Base-by-base conservation (phyloP, 2,888 invertebrate species). In the Apeira syringaria region DNA sequence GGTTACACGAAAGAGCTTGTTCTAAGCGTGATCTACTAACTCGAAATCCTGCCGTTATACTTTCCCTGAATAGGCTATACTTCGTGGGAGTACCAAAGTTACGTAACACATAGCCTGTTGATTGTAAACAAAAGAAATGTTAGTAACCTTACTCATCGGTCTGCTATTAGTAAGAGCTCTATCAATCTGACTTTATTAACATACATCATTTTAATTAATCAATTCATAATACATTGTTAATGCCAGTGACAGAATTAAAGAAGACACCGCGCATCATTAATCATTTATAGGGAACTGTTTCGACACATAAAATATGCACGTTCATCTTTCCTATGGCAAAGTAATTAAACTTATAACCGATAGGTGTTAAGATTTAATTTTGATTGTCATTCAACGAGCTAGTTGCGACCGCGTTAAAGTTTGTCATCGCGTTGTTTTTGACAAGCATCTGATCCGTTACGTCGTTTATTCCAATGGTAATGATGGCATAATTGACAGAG, bases 401-500 rank as follows among this genome's bases (percentile, higher is more conserved):
- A 39, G 50, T 50, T 55, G 44, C 36, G 35, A 39, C 31, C 35
- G 63, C 69, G 49, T 64, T 67, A 73, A n/a, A 71, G 68, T 74
- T 51, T 76, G 80, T 79, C 79, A 75, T 76, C 71, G 62, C 84
- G 76, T 80, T 79, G 77, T 80, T 80, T 82, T 81, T 68, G 72
- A 79, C 76, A 74, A 78, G 74, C 81, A 77, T 81, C 79, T 78
- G 81, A 86, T 83, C 80, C 78, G 80, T 82, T 84, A 80, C 78
- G 76, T 78, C 78, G 80, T 86, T 85, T 83, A 85, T 86, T 79
- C 81, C 69, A 80, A 88, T 86, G 83, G 80, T 88, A 89, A 89
- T 88, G 85, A 88, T 83, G 81, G 85, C 75, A 87, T 88, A 89
- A 88, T 87, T 87, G 89, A 88, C 87, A 87, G 82, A 80, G 80